Percentiles rank a stretch among this genome's conserved stretches.
Conservation (phyloP, 1,140 invertebrate species). For the Cherax quadricarinatus region DNA sequence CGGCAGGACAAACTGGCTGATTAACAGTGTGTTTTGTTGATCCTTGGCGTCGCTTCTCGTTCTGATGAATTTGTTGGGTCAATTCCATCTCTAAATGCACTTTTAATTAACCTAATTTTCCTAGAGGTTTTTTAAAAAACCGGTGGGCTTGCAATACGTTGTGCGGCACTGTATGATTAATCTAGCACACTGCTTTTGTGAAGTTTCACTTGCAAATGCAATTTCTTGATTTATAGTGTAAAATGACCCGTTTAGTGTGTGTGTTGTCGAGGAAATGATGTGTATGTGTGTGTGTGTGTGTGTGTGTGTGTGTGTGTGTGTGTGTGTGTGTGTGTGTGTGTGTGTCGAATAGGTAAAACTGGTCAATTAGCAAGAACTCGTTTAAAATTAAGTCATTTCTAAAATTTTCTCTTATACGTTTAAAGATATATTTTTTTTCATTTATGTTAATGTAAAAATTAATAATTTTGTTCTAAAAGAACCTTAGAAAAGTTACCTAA, state of each 20-base stretch:
- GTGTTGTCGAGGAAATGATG: too few relatives aligned
- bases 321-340: too few relatives aligned
- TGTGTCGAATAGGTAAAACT: too few relatives aligned
- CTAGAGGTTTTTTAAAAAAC: slow-evolving; percentile 7
- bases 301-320: too few relatives aligned
- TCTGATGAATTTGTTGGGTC: slow-evolving; percentile 45
- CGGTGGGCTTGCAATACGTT: slow-evolving; percentile 17
- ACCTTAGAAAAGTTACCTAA: too few relatives aligned
- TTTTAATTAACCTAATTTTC: slow-evolving; percentile 58
- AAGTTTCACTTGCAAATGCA: not conserved
- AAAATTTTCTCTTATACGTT: too few relatives aligned
- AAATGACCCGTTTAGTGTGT: not conserved
- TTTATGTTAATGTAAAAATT: too few relatives aligned
- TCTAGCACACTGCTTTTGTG: not conserved
- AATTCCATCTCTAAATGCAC: slow-evolving; percentile 50
- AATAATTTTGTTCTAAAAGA: too few relatives aligned
- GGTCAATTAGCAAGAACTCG: too few relatives aligned
- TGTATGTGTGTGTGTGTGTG: too few relatives aligned
- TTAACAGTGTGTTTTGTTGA: not conserved
- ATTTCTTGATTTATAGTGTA: not conserved
- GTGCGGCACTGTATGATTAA: not conserved
- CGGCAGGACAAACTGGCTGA: not conserved
- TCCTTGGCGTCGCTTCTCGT: not conserved
- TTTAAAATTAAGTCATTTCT: too few relatives aligned
- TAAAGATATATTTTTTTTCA: too few relatives aligned